Conservation (phyloP, 2,888 invertebrate genomes). For the Melitaea athalia region DNA sequence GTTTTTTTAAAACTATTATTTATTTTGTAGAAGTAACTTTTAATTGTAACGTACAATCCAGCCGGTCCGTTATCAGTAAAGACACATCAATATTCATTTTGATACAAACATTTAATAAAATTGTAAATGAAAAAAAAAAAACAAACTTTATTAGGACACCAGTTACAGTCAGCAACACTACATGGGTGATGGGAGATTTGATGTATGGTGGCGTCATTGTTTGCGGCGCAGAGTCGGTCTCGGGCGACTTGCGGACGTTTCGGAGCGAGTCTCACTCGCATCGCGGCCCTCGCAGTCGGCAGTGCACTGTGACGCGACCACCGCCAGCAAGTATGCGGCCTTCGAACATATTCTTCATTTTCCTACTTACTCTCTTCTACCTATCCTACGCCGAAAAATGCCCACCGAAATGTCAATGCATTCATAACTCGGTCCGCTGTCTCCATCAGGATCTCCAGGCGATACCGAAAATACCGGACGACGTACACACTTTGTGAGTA, state of each 20-base stretch:
- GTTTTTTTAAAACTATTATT: too few species aligned
- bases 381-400: constrained; percentile 51
- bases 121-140: not conserved
- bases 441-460: constrained; percentile 58
- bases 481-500: constrained; percentile 72
- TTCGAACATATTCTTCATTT: constrained; percentile 47
- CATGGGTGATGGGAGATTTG: constrained; percentile 9
- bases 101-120: too few species aligned
- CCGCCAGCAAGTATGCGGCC: constrained; percentile 48
- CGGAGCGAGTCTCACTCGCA: constrained; percentile 38
- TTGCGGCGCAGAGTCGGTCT: constrained; percentile 20
- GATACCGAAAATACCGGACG: constrained; percentile 57
- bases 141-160: not conserved
- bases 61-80: too few species aligned
- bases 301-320: constrained; percentile 29
- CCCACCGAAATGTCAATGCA: constrained; percentile 64
- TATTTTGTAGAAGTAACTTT: not conserved
- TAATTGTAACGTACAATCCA: not conserved
- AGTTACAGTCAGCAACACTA: constrained; percentile 1
- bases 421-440: constrained; percentile 60
- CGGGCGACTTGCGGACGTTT: constrained; percentile 11
- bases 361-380: constrained; percentile 52
- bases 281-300: constrained; percentile 47
- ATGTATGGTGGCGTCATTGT: constrained; percentile 28
- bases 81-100: too few species aligned